A percentile compares a stretch with the other conserved stretches of the same genome.
Evolutionary conservation across 2,888 invertebrate genomes (phyloP).

Genomic region (Microctonus brassicae): DNA sequence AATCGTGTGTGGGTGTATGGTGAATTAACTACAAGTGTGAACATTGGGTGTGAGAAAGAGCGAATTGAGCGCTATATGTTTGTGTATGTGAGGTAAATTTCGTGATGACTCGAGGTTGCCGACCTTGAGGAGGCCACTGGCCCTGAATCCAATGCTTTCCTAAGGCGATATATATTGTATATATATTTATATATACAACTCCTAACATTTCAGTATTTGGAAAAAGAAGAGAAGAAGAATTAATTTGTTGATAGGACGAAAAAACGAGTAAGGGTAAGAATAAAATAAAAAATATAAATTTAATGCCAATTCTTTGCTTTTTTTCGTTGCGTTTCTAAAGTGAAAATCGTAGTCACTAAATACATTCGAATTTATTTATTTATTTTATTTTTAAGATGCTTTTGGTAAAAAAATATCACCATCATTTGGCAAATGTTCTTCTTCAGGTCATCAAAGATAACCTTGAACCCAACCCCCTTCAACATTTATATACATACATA

Average conservation of each 20-base stretch:
- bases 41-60: not conserved
- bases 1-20: not conserved
- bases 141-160: conserved; percentile 36
- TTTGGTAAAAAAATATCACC: not conserved
- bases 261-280: not conserved
- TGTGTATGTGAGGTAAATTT: not conserved
- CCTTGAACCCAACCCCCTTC: conserved; percentile 19
- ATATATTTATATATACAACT: not conserved
- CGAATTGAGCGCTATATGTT: not conserved
- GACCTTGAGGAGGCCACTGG: conserved; percentile 50
- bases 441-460: conserved; percentile 14
- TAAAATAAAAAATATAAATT: not conserved
- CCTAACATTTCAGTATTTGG: not conserved
- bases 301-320: too few species aligned
- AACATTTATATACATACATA: too few species aligned
- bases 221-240: not conserved
- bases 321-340: too few species aligned
- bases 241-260: not conserved
- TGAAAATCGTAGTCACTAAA: too few species aligned
- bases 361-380: not conserved
- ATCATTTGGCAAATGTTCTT: not conserved
- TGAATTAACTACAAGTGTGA: not conserved
- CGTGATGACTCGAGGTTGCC: conserved; percentile 23
- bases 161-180: not conserved
- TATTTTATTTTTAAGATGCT: not conserved